Evolutionary conservation across 2,888 invertebrate species (phyloP).

Genomic region (Resseliella maxima): DNA sequence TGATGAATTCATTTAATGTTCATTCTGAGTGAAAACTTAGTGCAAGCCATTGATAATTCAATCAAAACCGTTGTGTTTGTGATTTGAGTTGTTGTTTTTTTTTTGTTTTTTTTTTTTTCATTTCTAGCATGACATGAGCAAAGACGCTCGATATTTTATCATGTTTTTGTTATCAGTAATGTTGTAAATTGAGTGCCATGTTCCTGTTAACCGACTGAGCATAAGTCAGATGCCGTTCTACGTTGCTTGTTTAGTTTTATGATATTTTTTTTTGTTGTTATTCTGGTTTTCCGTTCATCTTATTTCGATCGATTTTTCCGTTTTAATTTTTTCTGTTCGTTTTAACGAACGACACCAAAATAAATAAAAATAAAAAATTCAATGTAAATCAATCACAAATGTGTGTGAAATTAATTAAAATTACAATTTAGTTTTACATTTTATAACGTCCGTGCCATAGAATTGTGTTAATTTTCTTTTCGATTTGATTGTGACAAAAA

Average conservation of each 20-base stretch:
- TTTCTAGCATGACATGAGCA: not conserved
- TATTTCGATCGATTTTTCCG: not conserved
- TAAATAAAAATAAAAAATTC: not conserved
- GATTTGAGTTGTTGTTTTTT: too few species aligned
- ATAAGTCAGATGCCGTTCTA: not conserved
- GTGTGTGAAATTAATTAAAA: not conserved
- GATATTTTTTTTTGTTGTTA: not conserved
- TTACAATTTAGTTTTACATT: not conserved
- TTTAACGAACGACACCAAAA: too few species aligned
- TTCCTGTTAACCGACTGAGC: not conserved
- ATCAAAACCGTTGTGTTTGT: too few species aligned
- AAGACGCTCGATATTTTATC: slow-evolving; percentile 24
- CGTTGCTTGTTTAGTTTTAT: not conserved
- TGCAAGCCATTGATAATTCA: too few species aligned
- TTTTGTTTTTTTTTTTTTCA: not conserved
- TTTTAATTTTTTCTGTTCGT: not conserved
- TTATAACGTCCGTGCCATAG: not conserved
- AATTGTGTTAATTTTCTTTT: too few species aligned
- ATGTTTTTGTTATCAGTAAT: slow-evolving; percentile 42
- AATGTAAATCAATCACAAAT: not conserved
- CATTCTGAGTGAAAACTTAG: too few species aligned
- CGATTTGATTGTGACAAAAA: not conserved
- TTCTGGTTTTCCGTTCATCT: not conserved
- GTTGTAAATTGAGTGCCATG: not conserved
- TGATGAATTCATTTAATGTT: too few species aligned